Conservation (phyloP, 2,888 invertebrate species). For the Mythimna lalbum region DNA sequence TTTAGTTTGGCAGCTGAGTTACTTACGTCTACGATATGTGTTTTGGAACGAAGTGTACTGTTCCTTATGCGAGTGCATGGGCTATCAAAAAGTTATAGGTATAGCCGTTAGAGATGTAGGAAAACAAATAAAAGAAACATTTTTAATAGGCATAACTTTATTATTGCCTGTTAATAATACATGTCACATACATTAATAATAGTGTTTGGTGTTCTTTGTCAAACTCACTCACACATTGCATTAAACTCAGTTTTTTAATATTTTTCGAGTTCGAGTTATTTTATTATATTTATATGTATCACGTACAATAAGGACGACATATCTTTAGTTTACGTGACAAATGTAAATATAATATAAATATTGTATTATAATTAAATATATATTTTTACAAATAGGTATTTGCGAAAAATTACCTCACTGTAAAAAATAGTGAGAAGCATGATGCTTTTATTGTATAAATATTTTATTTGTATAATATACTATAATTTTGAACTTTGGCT, state of each 20-base stretch:
- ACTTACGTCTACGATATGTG: too few relatives aligned
- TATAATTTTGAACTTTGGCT: slow-evolving; percentile 33
- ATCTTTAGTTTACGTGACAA: slow-evolving; percentile 5
- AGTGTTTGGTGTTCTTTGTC: slow-evolving; percentile 51
- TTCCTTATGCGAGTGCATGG: too few relatives aligned
- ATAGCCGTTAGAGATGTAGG: neutral
- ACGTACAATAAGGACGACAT: neutral
- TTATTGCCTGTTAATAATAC: slow-evolving; percentile 44
- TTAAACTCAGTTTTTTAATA: slow-evolving; percentile 10
- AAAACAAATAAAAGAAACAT: slow-evolving; percentile 17
- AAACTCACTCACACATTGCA: slow-evolving; percentile 43
- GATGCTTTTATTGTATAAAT: slow-evolving; percentile 8
- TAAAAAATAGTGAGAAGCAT: slow-evolving; percentile 11
- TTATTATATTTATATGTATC: neutral
- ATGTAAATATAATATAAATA: slow-evolving; percentile 9
- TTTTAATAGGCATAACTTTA: slow-evolving; percentile 46
- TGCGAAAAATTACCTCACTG: slow-evolving; percentile 1
- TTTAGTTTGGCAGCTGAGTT: too few relatives aligned
- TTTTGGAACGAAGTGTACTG: too few relatives aligned
- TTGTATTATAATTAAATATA: slow-evolving; percentile 1
- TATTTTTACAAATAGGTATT: slow-evolving; percentile 9
- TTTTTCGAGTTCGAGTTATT: neutral
- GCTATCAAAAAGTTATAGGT: too few relatives aligned
- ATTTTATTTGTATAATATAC: slow-evolving; percentile 11
- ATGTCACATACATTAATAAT: slow-evolving; percentile 38